These are phyloP conservation scores for Probaryconus sp. DNA, from an alignment of 1,140 invertebrate genomes.

Conservation along the genomic window DNA sequence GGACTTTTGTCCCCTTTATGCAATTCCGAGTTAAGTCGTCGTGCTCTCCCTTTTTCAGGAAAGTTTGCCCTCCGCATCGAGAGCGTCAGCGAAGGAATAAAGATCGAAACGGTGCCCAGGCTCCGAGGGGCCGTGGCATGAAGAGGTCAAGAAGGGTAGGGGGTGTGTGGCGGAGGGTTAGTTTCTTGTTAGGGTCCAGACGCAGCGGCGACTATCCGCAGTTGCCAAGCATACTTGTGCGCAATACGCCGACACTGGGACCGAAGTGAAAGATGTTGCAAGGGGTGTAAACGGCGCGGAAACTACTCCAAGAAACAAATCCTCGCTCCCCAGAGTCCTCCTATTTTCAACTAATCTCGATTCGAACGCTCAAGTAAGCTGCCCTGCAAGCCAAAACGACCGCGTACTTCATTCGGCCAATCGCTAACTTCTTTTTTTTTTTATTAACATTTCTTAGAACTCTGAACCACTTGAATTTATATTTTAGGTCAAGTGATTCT, in stretches of 20 bases:
- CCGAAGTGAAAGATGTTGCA: constrained; percentile 38
- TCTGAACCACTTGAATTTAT: constrained; percentile 34
- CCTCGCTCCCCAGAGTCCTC: constrained; percentile 43
- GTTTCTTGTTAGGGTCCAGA: constrained; percentile 78
- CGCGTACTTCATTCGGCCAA: constrained; percentile 37
- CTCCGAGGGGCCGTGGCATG: constrained; percentile 46
- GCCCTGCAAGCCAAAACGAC: constrained; percentile 39
- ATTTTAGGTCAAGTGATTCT: constrained; percentile 4
- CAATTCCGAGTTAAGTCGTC: constrained; percentile 50
- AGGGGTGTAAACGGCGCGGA: constrained; percentile 55
- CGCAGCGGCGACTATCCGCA: constrained; percentile 72
- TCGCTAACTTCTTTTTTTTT: constrained; percentile 41
- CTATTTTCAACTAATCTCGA: constrained; percentile 53
- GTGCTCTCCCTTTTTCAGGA: constrained; percentile 46
- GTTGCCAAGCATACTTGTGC: constrained; percentile 58
- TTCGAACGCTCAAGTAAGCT: constrained; percentile 24
- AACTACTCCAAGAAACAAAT: constrained; percentile 59
- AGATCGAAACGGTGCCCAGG: constrained; percentile 55
- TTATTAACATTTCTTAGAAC: constrained; percentile 16
- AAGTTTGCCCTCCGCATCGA: constrained; percentile 45
- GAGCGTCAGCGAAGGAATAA: constrained; percentile 57
- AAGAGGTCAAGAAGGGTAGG: constrained; percentile 55
- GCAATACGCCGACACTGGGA: constrained; percentile 48
- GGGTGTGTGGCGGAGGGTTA: constrained; percentile 69
- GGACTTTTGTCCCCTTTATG: constrained; percentile 61